Conservation (phyloP, 2,113 vertebrate species). For the Ivindomyrus marchei region DNA sequence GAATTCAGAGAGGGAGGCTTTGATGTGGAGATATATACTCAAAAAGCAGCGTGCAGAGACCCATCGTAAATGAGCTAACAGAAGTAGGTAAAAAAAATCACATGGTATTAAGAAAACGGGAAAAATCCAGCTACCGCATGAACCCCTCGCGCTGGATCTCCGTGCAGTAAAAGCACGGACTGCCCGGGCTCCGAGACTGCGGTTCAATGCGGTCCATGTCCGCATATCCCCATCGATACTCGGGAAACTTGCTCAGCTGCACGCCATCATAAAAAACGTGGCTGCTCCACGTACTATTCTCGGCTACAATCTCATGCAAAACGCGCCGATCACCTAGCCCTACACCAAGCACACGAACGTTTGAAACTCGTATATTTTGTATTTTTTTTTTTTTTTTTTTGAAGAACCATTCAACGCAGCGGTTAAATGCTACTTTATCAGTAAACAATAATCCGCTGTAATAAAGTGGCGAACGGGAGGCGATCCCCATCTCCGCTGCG, state of each 20-base stretch:
- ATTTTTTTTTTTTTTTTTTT: background rate
- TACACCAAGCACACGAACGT: background rate
- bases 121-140: background rate
- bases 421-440: background rate
- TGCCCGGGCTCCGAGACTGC: background rate
- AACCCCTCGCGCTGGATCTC: background rate
- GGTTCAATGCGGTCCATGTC: background rate
- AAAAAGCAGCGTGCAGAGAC: background rate
- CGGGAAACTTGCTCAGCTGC: background rate
- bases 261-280: background rate
- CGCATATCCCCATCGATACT: background rate
- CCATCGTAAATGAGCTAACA: background rate
- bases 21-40: background rate
- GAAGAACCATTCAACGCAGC: background rate
- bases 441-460: background rate
- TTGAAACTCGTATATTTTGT: background rate
- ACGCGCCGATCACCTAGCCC: background rate
- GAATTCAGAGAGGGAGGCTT: background rate
- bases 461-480: background rate
- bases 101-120: background rate
- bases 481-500: background rate
- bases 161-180: background rate
- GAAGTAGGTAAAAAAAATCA: background rate
- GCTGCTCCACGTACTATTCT: background rate
- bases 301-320: background rate